Evolutionary conservation across 1,140 invertebrate species (phyloP).

Genomic region (Lycorma delicatula): DNA sequence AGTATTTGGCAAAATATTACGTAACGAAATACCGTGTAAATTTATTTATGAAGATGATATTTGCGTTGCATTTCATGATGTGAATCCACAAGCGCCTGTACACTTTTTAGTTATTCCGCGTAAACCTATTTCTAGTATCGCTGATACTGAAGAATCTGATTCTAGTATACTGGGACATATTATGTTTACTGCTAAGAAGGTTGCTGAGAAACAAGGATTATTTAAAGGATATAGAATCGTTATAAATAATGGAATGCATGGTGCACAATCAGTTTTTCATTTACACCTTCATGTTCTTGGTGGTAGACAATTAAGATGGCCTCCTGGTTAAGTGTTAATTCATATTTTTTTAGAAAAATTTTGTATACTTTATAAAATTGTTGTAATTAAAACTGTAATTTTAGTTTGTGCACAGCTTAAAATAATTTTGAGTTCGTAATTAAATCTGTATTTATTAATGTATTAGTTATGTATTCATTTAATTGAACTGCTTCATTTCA

Average conservation of each 20-base stretch:
- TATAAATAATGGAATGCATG: slow-evolving; percentile 83
- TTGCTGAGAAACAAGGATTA: slow-evolving; percentile 61
- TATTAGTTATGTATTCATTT: too few relatives aligned
- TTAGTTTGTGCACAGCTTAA: too few relatives aligned
- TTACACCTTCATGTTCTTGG: slow-evolving; percentile 88
- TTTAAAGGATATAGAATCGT: slow-evolving; percentile 66
- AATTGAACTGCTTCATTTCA: too few relatives aligned
- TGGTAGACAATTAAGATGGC: slow-evolving; percentile 90
- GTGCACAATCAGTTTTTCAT: slow-evolving; percentile 86
- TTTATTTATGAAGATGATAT: slow-evolving; percentile 92
- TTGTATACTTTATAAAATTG: too few relatives aligned
- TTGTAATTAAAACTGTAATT: too few relatives aligned
- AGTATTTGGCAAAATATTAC: slow-evolving; percentile 92
- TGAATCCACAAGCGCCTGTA: slow-evolving; percentile 83
- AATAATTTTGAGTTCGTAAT: too few relatives aligned
- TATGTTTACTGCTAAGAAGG: slow-evolving; percentile 68
- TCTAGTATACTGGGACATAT: slow-evolving; percentile 55
- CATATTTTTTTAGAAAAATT: too few relatives aligned
- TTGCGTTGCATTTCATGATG: slow-evolving; percentile 80
- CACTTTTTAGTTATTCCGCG: slow-evolving; percentile 96
- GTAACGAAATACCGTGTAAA: slow-evolving; percentile 88
- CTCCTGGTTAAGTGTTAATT: slow-evolving; percentile 94
- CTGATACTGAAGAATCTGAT: slow-evolving; percentile 59
- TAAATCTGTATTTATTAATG: too few relatives aligned
- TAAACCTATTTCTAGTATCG: slow-evolving; percentile 77